Evolutionary conservation across 2,888 invertebrate genomes (phyloP).

Genomic region (Temnothorax unifasciatus): DNA sequence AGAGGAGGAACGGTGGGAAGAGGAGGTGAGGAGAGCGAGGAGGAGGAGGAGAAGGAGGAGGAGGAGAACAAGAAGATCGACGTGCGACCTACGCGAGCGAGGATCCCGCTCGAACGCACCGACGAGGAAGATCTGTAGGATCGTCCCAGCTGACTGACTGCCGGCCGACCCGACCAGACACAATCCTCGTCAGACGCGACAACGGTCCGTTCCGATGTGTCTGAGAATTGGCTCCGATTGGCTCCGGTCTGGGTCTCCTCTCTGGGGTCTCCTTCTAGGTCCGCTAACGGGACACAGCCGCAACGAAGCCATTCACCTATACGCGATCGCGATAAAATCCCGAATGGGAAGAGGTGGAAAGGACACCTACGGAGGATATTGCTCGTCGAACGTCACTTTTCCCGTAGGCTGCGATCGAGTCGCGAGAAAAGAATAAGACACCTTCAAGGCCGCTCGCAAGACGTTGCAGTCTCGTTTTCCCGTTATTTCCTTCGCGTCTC

Average conservation of each 20-base stretch:
- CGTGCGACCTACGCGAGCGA: conserved; percentile 58
- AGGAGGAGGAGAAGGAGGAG: neutral
- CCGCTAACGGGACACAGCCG: conserved; percentile 85
- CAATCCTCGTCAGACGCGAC: conserved; percentile 73
- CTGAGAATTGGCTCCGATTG: conserved; percentile 66
- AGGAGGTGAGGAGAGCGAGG: neutral
- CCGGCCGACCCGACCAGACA: conserved; percentile 65
- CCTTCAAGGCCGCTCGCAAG: conserved; percentile 35
- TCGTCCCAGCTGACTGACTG: conserved; percentile 63
- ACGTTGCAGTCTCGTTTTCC: neutral
- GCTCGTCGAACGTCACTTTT: conserved; percentile 69
- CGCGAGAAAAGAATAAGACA: neutral
- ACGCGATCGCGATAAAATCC: conserved; percentile 64
- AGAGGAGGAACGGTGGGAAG: conserved; percentile 28
- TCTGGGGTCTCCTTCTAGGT: conserved; percentile 82
- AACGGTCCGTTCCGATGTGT: conserved; percentile 70
- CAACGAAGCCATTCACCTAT: conserved; percentile 77
- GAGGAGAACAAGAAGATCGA: conserved; percentile 63
- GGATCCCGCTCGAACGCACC: conserved; percentile 64
- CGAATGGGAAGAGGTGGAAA: conserved; percentile 7
- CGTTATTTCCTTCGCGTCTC: neutral
- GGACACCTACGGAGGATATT: conserved; percentile 44
- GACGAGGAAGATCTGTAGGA: conserved; percentile 44
- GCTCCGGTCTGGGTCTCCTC: conserved; percentile 62
- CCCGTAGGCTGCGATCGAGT: neutral